Conservation (phyloP, 2,888 invertebrate species). For the Protodeltote pygarga region DNA sequence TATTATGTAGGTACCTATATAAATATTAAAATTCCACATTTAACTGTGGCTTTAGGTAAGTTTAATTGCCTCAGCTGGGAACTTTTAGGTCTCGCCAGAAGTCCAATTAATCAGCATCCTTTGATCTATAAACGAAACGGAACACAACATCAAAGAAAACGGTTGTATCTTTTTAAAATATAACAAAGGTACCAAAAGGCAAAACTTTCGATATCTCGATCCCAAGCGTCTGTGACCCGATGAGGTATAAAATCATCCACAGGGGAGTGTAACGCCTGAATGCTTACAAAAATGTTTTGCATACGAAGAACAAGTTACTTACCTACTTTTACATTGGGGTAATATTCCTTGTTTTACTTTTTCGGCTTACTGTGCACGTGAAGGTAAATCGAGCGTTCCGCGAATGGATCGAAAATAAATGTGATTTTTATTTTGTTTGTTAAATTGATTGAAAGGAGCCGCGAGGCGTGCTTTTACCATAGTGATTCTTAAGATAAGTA, state of each 20-base stretch:
- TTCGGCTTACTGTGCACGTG: constrained; percentile 16
- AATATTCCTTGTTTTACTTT: constrained; percentile 32
- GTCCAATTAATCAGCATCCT: too few species aligned
- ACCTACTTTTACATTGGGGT: constrained; percentile 29
- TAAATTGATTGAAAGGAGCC: too few species aligned
- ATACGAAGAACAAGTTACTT: constrained; percentile 38
- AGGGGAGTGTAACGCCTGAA: constrained; percentile 46
- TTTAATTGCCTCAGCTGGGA: too few species aligned
- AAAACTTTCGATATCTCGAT: constrained; percentile 32
- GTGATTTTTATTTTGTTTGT: constrained; percentile 20
- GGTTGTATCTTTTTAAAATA: too few species aligned
- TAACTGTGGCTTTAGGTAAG: too few species aligned
- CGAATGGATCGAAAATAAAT: constrained; percentile 14
- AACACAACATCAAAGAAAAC: too few species aligned
- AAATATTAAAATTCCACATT: too few species aligned
- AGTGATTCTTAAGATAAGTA: too few species aligned
- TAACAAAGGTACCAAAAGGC: constrained; percentile 32
- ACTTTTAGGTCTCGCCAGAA: too few species aligned
- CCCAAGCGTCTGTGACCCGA: constrained; percentile 35
- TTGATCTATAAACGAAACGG: too few species aligned
- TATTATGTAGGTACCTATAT: too few species aligned
- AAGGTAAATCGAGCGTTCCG: constrained; percentile 35
- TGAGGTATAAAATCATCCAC: constrained; percentile 49
- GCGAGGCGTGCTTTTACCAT: too few species aligned
- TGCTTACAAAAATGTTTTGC: constrained; percentile 45